phyloP scores from a whole-genome alignment of 1,140 invertebrate species.

The Littorina saxatilis region DNA sequence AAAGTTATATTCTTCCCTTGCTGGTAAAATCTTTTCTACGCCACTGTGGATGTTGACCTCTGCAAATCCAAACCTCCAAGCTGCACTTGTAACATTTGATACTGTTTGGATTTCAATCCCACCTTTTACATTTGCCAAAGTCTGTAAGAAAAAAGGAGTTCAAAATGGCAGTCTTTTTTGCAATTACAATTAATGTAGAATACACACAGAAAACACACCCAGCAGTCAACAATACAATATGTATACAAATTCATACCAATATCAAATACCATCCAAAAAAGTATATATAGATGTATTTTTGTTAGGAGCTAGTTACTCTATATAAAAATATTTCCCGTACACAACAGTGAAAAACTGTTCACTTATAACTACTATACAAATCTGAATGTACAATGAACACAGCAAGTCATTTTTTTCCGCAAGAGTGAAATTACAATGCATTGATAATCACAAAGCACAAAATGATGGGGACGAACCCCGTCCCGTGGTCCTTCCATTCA shows the following conservation, averaged over 20 bases:
- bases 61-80: too few relatives aligned
- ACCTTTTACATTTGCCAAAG: too few relatives aligned
- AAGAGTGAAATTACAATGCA: background rate
- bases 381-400: conserved; percentile 5
- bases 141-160: too few relatives aligned
- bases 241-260: background rate
- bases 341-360: background rate
- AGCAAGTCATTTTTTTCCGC: background rate
- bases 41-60: too few relatives aligned
- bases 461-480: background rate
- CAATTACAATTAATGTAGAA: too few relatives aligned
- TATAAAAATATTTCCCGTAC: conserved; percentile 23
- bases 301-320: conserved; percentile 15
- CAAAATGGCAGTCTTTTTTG: too few relatives aligned
- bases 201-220: background rate
- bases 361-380: conserved; percentile 4
- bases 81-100: too few relatives aligned
- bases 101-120: too few relatives aligned
- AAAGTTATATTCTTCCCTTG: too few relatives aligned
- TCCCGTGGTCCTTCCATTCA: background rate
- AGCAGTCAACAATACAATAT: background rate
- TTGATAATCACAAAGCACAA: conserved; percentile 13
- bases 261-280: background rate
- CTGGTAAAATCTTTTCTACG: too few relatives aligned
- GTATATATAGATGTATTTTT: background rate